Conservation (phyloP, 1,140 invertebrate genomes). For the Neomicropteryx cornuta region DNA sequence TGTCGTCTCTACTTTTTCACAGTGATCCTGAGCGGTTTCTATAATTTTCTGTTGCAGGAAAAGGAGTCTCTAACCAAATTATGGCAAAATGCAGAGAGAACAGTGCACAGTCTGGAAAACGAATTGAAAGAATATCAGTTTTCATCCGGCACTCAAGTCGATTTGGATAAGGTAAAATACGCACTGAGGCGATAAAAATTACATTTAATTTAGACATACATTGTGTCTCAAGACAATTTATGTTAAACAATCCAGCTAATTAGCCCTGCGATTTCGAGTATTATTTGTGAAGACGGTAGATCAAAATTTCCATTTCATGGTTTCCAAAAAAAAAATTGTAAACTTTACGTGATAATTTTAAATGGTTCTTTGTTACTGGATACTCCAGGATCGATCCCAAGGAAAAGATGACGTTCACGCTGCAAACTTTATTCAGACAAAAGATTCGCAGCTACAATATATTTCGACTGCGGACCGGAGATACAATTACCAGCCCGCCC, state of each 20-base stretch:
- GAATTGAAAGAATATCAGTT: conserved; percentile 39
- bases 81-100: conserved; percentile 47
- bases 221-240: conserved; percentile 24
- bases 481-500: too few relatives aligned
- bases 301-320: too few relatives aligned
- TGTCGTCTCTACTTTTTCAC: too few relatives aligned
- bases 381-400: too few relatives aligned
- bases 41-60: conserved; percentile 27
- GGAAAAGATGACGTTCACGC: too few relatives aligned
- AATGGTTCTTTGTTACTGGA: too few relatives aligned
- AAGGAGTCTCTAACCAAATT: conserved; percentile 45
- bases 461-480: too few relatives aligned
- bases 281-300: not conserved
- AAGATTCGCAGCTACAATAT: too few relatives aligned
- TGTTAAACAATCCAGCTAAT: conserved; percentile 15
- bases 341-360: too few relatives aligned
- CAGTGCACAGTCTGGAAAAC: conserved; percentile 41
- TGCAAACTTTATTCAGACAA: too few relatives aligned
- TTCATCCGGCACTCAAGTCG: conserved; percentile 16
- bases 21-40: too few relatives aligned
- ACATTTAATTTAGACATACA: conserved; percentile 24
- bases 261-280: not conserved
- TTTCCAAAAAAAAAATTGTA: too few relatives aligned
- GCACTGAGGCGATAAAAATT: conserved; percentile 27
- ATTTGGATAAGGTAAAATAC: conserved; percentile 25